Percentiles rank a stretch among this genome's conserved stretches.
Conservation (phyloP, 2,113 vertebrate species). For the Xyliphius kryptos region DNA sequence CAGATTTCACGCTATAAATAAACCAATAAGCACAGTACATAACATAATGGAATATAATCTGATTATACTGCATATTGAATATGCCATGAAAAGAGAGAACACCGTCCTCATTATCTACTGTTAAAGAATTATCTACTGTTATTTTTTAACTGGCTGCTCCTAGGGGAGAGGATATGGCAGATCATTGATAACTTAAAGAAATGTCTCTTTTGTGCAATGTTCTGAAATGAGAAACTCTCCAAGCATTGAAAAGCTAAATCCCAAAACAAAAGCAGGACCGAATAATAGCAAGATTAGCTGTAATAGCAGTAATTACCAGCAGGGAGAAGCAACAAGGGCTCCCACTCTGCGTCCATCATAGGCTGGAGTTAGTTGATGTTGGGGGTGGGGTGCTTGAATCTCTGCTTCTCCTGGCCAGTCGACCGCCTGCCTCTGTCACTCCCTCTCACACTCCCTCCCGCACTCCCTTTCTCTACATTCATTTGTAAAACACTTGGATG, state of each 20-base stretch:
- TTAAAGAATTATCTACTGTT: conserved; percentile 29
- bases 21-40: conserved; percentile 67
- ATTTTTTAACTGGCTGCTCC: conserved; percentile 50
- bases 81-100: conserved; percentile 30
- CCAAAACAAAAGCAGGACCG: conserved; percentile 70
- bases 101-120: conserved; percentile 29
- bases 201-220: conserved; percentile 60
- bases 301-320: conserved; percentile 68
- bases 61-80: conserved; percentile 38
- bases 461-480: conserved; percentile 56
- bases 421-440: conserved; percentile 53
- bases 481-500: conserved; percentile 75
- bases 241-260: conserved; percentile 68
- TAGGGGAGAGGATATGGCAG: conserved; percentile 62
- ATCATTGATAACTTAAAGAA: conserved; percentile 64
- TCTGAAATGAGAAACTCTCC: conserved; percentile 69
- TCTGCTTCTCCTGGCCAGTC: conserved; percentile 58
- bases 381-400: conserved; percentile 60
- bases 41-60: no score
- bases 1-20: conserved; percentile 66
- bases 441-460: conserved; percentile 13
- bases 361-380: conserved; percentile 58
- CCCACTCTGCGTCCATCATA: conserved; percentile 63
- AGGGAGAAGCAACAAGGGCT: conserved; percentile 52
- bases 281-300: conserved; percentile 65